Evolutionary conservation across 2,888 invertebrate species (phyloP), one percentile per base, ranked within the genome.

Genomic region (Tiliacea aurago): DNA sequence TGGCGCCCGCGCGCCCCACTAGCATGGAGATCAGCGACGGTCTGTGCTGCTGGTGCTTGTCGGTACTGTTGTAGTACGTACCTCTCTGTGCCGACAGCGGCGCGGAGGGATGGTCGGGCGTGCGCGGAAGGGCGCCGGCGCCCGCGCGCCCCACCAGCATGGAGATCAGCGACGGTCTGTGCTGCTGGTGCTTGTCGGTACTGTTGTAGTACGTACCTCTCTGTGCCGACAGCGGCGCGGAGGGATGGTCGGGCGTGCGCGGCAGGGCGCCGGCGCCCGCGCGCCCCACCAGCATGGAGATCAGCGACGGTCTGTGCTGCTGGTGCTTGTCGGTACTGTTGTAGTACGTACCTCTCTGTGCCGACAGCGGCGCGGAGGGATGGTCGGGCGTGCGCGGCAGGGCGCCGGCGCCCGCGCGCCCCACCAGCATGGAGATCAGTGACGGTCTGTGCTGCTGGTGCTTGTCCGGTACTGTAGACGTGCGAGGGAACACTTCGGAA

Each of bases 401-500:
- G 10, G 89, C 90, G 13, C 88, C 87, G 2, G 88, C 89, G 4
- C 89, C 89, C 1, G 89, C 90, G 55, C 95, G 91, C 0, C 95
- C 94, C 84, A 95, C 94, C 81, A 96, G 83, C 95, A 96, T 93
- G 74, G 95, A 94, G 84, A 95, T 95, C 67, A 96, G 91, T 23
- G 96, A 95, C 2, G 96, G 94, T 53, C 95, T 89, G 86, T 96
- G 95, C 84, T 96, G 94, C 72, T 93, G 93, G 70, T 93, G 93
- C 80, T 93, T 94, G 66, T 94, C 94, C 6, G 83, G 83, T 10
- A 73, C 67, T 28, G 80, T 66, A 9, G 79, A 97, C 43, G 73
- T 70, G 98, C 95, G 99, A 97, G 92, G 93, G 74, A 90, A 91
- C 78, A 93, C 95, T 68, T 96, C 96, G 0, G 96, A 96, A 0